These are phyloP conservation scores for Druceiella hillmani DNA, from an alignment of 2,888 invertebrate species.

Conservation along the genomic window DNA sequence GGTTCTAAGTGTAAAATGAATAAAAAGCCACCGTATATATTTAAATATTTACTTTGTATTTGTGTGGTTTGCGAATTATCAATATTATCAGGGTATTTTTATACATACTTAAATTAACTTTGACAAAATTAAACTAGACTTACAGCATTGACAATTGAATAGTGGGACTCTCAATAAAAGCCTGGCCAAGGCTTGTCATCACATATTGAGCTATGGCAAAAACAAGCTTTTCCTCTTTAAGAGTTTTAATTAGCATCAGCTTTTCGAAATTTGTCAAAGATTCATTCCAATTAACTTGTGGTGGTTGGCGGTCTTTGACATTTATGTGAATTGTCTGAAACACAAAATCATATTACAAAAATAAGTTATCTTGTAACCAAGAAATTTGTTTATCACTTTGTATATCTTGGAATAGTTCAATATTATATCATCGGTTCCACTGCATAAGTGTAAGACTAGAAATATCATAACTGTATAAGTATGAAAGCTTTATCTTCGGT, in stretches of 20 bases:
- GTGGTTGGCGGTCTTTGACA: constrained; percentile 29
- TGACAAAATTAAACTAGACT: too few species aligned
- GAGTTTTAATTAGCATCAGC: constrained; percentile 69
- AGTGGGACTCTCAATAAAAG: constrained; percentile 79
- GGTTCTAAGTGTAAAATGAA: too few species aligned
- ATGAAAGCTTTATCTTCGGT: too few species aligned
- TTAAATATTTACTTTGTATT: too few species aligned
- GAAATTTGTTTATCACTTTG: neutral
- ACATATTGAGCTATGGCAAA: constrained; percentile 80
- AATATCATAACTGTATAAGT: too few species aligned
- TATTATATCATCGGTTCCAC: too few species aligned
- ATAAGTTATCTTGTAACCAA: constrained; percentile 1
- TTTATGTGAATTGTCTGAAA: constrained; percentile 55
- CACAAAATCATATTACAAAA: constrained; percentile 10
- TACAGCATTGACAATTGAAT: constrained; percentile 62
- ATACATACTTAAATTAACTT: too few species aligned
- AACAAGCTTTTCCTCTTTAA: constrained; percentile 76
- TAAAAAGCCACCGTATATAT: too few species aligned
- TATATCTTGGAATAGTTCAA: neutral
- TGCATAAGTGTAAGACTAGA: neutral
- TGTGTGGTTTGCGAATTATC: too few species aligned
- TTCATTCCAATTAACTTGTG: constrained; percentile 56
- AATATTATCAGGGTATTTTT: too few species aligned
- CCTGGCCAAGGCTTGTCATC: constrained; percentile 64
- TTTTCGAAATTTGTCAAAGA: constrained; percentile 69